Evolutionary conservation across 2,888 invertebrate genomes (phyloP).

Genomic region (Hetaerina titia): DNA sequence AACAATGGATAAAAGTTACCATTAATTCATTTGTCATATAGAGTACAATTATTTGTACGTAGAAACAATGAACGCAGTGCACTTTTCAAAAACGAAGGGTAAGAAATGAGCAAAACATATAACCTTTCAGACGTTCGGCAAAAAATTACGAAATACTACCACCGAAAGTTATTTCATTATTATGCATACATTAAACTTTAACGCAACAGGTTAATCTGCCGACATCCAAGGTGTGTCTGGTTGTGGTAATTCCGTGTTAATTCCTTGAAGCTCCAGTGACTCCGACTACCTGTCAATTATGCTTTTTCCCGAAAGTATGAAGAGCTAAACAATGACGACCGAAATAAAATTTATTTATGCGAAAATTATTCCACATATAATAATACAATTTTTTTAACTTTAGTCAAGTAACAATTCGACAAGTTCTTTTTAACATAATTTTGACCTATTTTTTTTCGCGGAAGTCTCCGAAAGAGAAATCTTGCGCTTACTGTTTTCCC

Average conservation of each 20-base stretch:
- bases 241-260: neutral
- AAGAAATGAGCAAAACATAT: too few relatives aligned
- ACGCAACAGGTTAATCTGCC: neutral
- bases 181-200: neutral
- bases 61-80: too few relatives aligned
- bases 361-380: neutral
- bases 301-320: neutral
- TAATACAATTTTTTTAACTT: neutral
- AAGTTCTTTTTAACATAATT: neutral
- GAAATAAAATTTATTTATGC: neutral
- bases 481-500: slow-evolving; percentile 50
- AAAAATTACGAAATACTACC: too few relatives aligned
- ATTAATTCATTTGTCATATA: too few relatives aligned
- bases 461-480: slow-evolving; percentile 54
- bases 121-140: too few relatives aligned
- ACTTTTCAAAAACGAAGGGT: too few relatives aligned
- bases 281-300: neutral
- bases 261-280: neutral
- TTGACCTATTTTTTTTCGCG: slow-evolving; percentile 66
- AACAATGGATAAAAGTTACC: too few relatives aligned
- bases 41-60: too few relatives aligned
- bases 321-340: neutral
- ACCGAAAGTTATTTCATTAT: too few relatives aligned
- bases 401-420: neutral
- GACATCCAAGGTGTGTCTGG: neutral